These are phyloP conservation scores for Minunthozetes semirufus DNA, from an alignment of 2,888 invertebrate species.

Conservation along the genomic window DNA sequence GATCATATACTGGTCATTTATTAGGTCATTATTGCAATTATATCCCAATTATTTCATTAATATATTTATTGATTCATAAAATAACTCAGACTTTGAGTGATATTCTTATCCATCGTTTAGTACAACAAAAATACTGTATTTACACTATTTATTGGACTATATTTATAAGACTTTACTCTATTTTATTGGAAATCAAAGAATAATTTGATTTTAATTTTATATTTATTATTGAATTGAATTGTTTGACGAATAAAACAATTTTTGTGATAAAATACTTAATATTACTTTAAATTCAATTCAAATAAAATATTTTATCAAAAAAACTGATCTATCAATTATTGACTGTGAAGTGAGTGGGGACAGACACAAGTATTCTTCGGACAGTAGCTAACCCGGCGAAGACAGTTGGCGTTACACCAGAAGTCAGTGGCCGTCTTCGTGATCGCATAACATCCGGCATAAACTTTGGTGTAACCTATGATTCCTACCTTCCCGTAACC, in stretches of 20 bases:
- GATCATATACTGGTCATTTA: neutral
- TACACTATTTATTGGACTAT: no score
- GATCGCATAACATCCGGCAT: neutral
- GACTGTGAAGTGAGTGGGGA: no score
- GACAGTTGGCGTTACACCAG: conserved; percentile 23
- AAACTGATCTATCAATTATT: no score
- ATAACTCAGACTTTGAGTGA: no score
- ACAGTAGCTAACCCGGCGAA: neutral
- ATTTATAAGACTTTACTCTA: no score
- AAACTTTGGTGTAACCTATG: no score
- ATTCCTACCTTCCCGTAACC: neutral
- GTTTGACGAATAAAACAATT: neutral
- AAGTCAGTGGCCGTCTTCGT: neutral
- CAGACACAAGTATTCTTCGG: neutral
- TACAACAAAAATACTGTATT: no score
- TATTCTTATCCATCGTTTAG: no score
- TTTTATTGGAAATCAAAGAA: no score
- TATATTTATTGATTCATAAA: neutral
- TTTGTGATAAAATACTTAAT: conserved; percentile 12
- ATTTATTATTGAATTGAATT: neutral
- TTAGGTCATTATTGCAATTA: no score
- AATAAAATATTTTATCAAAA: no score
- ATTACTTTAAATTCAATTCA: neutral
- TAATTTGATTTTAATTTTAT: neutral
- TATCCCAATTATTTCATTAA: no score